Percentiles rank a stretch among this genome's conserved stretches.
Evolutionary conservation across 1,140 invertebrate genomes (phyloP).

Genomic region (Carcinoscorpius rotundicauda): DNA sequence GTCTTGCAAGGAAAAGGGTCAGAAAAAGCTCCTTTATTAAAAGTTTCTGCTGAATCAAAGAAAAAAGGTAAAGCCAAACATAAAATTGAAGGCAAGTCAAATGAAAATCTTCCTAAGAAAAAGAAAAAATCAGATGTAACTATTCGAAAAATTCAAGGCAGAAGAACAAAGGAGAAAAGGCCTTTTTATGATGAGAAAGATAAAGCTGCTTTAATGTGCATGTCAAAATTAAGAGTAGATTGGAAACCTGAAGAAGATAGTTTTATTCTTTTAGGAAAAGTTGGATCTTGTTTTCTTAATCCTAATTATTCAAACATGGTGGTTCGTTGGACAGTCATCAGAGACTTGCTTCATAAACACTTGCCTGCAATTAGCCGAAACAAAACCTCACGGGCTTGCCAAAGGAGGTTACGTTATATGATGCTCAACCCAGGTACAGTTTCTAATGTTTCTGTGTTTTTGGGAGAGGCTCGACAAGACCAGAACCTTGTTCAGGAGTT

Average conservation of each 20-base stretch:
- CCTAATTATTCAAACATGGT: constrained; percentile 39
- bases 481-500: constrained; percentile 35
- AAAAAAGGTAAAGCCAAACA: not conserved
- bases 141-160: not conserved
- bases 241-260: constrained; percentile 31
- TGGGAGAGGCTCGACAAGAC: constrained; percentile 48
- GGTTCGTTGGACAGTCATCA: constrained; percentile 37
- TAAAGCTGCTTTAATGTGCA: constrained; percentile 46
- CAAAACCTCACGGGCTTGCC: constrained; percentile 56
- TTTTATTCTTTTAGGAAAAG: constrained; percentile 49
- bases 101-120: constrained; percentile 1
- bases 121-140: not conserved
- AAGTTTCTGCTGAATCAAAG: not conserved
- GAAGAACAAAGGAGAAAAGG: constrained; percentile 18
- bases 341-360: constrained; percentile 48
- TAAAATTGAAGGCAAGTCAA: not conserved
- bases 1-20: not conserved
- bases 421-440: constrained; percentile 44
- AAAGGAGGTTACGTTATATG: constrained; percentile 48
- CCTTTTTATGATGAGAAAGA: constrained; percentile 52
- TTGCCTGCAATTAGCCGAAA: constrained; percentile 40
- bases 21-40: not conserved
- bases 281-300: constrained; percentile 48
- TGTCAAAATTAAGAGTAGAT: constrained; percentile 43
- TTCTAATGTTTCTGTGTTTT: constrained; percentile 43